Percentiles rank a stretch among this genome's conserved stretches.
These are phyloP conservation scores for Dendropsophus ebraccatus DNA, from an alignment of 2,113 vertebrate genomes.

Conservation along the genomic window DNA sequence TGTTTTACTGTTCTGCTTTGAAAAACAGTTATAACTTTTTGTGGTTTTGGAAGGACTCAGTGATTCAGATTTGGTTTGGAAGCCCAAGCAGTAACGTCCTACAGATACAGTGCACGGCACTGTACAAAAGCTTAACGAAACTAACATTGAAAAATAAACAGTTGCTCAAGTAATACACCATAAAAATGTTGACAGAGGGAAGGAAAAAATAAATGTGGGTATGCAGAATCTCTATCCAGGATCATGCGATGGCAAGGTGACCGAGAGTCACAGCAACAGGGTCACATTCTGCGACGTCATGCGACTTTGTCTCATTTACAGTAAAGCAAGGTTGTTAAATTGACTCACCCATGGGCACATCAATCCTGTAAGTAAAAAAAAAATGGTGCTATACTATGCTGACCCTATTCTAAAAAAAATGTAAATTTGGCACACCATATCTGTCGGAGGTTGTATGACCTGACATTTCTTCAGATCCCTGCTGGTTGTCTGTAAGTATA, in stretches of 20 bases:
- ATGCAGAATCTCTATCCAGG: neutral
- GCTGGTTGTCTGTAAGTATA: no score
- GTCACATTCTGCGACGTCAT: neutral
- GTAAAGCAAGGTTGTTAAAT: neutral
- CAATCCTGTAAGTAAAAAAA: no score
- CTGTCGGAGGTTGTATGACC: no score
- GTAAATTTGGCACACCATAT: no score
- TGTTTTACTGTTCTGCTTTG: conserved; percentile 73
- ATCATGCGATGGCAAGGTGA: neutral
- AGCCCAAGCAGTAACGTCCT: conserved; percentile 4
- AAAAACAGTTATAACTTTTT: conserved; percentile 72
- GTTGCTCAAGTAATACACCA: neutral
- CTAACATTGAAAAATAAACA: conserved; percentile 5
- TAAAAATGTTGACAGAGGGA: neutral
- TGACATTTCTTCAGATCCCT: no score
- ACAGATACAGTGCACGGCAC: conserved; percentile 28
- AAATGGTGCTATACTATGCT: no score
- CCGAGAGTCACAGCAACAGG: neutral
- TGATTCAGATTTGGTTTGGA: conserved; percentile 65
- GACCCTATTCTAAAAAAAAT: no score
- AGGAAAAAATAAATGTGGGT: neutral
- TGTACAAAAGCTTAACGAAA: conserved; percentile 8
- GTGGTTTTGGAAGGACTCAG: conserved; percentile 75
- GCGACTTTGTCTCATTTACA: neutral
- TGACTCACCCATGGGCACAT: neutral